Evolutionary conservation across 2,797 vertebrate species (phyloP).

Genomic region (Spinus pinus): DNA sequence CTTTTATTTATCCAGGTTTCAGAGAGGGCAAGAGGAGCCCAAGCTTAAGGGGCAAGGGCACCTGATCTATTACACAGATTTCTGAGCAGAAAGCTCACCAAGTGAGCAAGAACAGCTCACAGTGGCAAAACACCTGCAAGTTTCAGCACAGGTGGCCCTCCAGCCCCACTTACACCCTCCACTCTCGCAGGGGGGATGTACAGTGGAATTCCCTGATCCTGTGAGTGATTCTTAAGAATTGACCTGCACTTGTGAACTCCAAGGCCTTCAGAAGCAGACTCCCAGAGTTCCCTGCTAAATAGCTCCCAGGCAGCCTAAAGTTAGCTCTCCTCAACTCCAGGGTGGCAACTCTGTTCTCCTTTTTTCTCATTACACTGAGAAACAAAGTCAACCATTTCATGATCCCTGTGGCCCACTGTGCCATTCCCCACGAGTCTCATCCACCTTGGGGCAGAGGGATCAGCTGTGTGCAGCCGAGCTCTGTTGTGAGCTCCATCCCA

Average conservation of each 20-base stretch:
- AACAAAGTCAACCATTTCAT: background rate
- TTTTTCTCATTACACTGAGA: background rate
- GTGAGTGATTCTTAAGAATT: background rate
- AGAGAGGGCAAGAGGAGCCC: background rate
- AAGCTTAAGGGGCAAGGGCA: background rate
- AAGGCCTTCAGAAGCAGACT: background rate
- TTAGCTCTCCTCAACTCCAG: background rate
- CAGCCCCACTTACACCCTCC: background rate
- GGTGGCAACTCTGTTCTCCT: background rate
- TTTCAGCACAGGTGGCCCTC: background rate
- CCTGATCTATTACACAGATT: background rate
- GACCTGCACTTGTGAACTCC: background rate
- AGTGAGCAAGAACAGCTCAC: background rate
- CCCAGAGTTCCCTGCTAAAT: background rate
- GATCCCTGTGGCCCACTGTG: background rate
- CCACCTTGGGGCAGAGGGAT: background rate
- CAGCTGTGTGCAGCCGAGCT: rapidly evolving
- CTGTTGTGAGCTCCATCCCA: rapidly evolving
- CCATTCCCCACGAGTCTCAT: rapidly evolving
- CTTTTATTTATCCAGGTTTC: background rate
- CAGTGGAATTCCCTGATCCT: background rate
- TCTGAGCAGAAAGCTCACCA: background rate
- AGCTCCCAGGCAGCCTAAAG: background rate
- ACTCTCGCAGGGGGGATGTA: background rate
- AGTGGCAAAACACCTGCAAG: background rate